Base-by-base conservation (phyloP, 2,797 vertebrate genomes). In the Tadarida brasiliensis region DNA sequence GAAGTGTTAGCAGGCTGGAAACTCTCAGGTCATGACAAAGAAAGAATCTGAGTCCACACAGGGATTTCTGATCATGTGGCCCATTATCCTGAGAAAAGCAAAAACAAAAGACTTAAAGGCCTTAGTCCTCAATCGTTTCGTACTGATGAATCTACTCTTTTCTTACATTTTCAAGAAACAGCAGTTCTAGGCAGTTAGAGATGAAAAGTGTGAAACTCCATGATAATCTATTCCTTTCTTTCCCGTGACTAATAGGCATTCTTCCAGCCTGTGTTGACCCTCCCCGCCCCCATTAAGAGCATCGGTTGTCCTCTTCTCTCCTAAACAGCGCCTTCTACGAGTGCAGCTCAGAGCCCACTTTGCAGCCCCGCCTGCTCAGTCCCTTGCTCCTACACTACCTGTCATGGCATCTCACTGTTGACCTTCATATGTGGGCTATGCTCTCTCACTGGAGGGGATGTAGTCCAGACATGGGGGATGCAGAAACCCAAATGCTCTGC, bases 351-450 rank as follows among this genome's bases (percentile, higher is more conserved):
- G 1, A 63, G 28, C 28, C 7, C 3, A 1, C 68, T 51, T 10
- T 86, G 57, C 11, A 51, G 30, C 28, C 16, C 12, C 20, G 11
- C 26, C 81, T 30, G 9, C 16, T 44, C 12, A 3, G 74, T n/a
- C 7, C 0, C 51, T 68, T n/a, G 26, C 8, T 47, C 47, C n/a
- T 47, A 1, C 11, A 4, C 14, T 26, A 1, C 44, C n/a, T n/a
- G 3, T 19, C 19, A 54, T 28, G 61, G 68, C 30, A 2, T 67
- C 26, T 30, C n/a, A 3, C 11, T 51, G 10, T 11, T 85, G 54
- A 33, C 51, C 49, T 61, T 91, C 33, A n/a, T 19, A 1, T 12
- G 20, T 14, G 22, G n/a, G 57, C 85, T 49, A 0, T 88, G 65
- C 49, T 49, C 17, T 85, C 0, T 61, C 20, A 0, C 26, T 19